Conservation (phyloP, 2,113 vertebrate genomes). For the Spheniscus mendiculus region DNA sequence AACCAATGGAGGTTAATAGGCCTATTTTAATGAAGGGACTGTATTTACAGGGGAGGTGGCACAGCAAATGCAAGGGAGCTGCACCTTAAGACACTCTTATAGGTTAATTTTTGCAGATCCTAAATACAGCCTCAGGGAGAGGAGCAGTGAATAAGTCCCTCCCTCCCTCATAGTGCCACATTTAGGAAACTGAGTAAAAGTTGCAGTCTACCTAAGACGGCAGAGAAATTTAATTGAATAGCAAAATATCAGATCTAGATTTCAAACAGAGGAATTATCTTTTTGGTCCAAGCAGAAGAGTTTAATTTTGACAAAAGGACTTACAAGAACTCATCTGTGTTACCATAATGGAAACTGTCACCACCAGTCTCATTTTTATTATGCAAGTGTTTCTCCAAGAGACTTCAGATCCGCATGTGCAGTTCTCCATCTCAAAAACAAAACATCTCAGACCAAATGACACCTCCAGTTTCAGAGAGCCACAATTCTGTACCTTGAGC, state of each 20-base stretch:
- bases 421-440: neutral
- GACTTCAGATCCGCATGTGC: neutral
- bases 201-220: neutral
- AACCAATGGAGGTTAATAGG: neutral
- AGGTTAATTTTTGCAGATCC: neutral
- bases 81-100: neutral
- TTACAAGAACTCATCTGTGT: neutral
- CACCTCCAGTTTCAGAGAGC: neutral
- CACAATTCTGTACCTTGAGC: neutral
- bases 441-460: neutral
- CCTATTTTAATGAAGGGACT: neutral
- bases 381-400: neutral
- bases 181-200: neutral
- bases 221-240: neutral
- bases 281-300: neutral
- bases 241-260: neutral
- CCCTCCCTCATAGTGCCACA: neutral
- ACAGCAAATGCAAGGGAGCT: neutral
- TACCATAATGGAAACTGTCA: neutral
- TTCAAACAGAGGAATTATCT: neutral
- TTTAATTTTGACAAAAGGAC: constrained; percentile 10
- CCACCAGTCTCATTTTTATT: neutral
- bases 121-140: neutral
- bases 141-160: neutral
- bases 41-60: neutral